These are phyloP conservation scores for Pinna nobilis DNA, from an alignment of 1,140 invertebrate genomes.

Conservation along the genomic window DNA sequence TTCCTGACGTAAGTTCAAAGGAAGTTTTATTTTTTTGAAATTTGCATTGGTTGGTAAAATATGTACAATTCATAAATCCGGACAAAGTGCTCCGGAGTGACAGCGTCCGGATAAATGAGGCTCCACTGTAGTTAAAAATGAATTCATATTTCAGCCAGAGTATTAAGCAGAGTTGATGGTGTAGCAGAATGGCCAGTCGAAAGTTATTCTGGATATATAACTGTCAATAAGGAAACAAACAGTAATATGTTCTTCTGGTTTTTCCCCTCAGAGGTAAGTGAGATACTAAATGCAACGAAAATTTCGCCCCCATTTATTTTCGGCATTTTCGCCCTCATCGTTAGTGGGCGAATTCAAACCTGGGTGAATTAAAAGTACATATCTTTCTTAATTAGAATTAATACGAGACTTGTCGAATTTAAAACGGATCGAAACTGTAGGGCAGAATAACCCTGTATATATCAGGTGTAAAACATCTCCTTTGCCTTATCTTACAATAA, in stretches of 20 bases:
- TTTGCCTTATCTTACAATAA: too few relatives aligned
- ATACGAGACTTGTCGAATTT: too few relatives aligned
- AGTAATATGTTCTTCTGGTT: conserved; percentile 94
- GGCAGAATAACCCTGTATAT: too few relatives aligned
- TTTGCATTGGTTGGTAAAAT: neutral
- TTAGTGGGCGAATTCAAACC: too few relatives aligned
- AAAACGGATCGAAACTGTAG: too few relatives aligned
- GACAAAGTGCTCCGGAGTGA: too few relatives aligned
- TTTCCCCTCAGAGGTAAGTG: conserved; percentile 81
- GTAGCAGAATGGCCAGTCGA: conserved; percentile 51
- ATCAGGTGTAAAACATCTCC: too few relatives aligned
- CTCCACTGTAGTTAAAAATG: neutral
- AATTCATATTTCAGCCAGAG: conserved; percentile 51
- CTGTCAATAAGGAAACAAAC: conserved; percentile 84
- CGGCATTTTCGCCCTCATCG: too few relatives aligned
- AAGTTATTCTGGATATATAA: conserved; percentile 82
- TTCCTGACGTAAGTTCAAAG: neutral
- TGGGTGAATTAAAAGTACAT: too few relatives aligned
- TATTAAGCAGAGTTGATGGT: conserved; percentile 54
- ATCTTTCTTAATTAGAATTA: too few relatives aligned
- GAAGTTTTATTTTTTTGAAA: neutral
- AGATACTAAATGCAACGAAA: neutral
- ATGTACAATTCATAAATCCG: neutral
- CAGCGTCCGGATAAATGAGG: too few relatives aligned
- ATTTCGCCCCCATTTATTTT: too few relatives aligned